A percentile compares a stretch with the other conserved stretches of the same genome.
These are phyloP conservation scores for Nannobrachium achirus DNA, from an alignment of 2,113 vertebrate species.

Conservation along the genomic window DNA sequence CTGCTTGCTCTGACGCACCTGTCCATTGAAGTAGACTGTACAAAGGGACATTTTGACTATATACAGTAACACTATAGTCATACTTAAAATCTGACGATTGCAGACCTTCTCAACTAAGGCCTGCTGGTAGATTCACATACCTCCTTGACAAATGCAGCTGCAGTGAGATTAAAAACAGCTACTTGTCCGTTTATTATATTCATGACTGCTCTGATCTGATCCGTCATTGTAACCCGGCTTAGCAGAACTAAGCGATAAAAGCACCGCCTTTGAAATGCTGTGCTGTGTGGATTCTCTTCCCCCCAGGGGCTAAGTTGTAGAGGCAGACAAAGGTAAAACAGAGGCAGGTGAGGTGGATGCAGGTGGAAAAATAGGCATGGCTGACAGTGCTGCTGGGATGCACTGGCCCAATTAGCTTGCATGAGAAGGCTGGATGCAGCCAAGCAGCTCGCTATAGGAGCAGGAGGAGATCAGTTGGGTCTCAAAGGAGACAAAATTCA, in stretches of 20 bases:
- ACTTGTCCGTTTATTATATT: not conserved
- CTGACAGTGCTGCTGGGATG: conserved; percentile 16
- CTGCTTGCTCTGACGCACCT: too few species aligned
- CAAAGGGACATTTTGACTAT: too few species aligned
- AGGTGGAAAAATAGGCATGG: conserved; percentile 22
- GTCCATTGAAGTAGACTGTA: too few species aligned
- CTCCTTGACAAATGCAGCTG: too few species aligned
- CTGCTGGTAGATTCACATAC: too few species aligned
- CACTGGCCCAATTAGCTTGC: conserved; percentile 42
- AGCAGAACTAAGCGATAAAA: not conserved
- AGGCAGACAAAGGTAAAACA: conserved; percentile 29
- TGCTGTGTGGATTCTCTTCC: conserved; percentile 22
- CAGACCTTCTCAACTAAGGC: too few species aligned
- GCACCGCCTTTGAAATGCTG: not conserved
- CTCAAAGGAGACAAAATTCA: conserved; percentile 9
- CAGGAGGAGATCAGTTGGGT: not conserved
- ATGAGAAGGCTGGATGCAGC: conserved; percentile 2
- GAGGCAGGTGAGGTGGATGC: conserved; percentile 36
- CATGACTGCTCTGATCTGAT: not conserved
- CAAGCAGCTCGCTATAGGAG: conserved; percentile 23
- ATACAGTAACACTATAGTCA: too few species aligned
- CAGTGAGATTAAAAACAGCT: not conserved
- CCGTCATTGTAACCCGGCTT: not conserved
- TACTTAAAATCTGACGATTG: too few species aligned
- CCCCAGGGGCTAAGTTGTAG: conserved; percentile 21